phyloP scores from a whole-genome alignment of 1,140 invertebrate species.

The Scylla paramamosain region DNA sequence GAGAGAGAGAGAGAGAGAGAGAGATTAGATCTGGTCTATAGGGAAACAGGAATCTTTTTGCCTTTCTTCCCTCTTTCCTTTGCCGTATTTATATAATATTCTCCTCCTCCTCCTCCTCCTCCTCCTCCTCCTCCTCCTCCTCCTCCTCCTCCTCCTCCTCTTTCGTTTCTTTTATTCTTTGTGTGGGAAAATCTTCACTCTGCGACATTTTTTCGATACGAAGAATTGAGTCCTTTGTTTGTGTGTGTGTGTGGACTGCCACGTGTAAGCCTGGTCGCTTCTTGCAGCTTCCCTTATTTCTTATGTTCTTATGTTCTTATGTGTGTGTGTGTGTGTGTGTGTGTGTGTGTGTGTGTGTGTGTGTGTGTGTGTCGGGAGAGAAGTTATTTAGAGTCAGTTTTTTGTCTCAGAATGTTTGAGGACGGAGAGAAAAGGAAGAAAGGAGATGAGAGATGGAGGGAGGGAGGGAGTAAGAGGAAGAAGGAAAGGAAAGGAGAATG shows the following conservation, averaged over 20 bases:
- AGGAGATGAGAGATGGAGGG: neutral
- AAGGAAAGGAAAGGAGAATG: neutral
- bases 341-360: neutral
- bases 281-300: too few species aligned
- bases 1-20: too few species aligned
- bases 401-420: neutral
- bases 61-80: neutral
- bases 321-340: too few species aligned
- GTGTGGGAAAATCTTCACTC: constrained; percentile 11
- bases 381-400: neutral
- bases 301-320: too few species aligned
- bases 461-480: neutral
- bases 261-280: too few species aligned
- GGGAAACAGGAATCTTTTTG: neutral
- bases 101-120: constrained; percentile 22
- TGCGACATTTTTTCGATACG: constrained; percentile 13
- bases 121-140: constrained; percentile 18
- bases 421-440: neutral
- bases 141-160: neutral
- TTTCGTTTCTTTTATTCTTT: neutral
- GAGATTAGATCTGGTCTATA: neutral
- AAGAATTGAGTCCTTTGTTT: neutral
- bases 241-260: too few species aligned
- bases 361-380: constrained; percentile 4
- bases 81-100: neutral